Conservation (phyloP, 2,797 vertebrate species). For the Simalia tracyae region DNA sequence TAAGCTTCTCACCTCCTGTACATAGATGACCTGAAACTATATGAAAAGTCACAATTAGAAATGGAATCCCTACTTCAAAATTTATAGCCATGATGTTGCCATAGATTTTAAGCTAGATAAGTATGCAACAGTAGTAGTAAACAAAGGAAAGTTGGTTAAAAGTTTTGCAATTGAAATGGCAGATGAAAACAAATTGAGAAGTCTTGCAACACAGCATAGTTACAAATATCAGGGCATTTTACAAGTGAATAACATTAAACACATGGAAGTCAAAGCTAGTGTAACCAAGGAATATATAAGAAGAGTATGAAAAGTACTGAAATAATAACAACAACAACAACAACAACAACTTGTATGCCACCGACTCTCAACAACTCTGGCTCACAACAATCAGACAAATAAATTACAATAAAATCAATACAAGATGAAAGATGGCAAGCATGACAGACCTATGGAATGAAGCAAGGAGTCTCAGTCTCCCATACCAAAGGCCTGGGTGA, state of each 20-base stretch:
- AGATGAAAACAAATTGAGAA: neutral
- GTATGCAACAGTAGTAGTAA: neutral
- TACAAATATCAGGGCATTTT: neutral
- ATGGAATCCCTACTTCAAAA: neutral
- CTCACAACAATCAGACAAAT: neutral
- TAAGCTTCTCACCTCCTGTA: neutral
- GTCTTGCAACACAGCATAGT: neutral
- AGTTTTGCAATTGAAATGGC: neutral
- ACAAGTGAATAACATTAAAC: neutral
- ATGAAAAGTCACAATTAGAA: neutral
- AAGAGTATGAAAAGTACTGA: neutral
- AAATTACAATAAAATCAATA: neutral
- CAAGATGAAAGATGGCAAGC: neutral
- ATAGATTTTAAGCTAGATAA: neutral
- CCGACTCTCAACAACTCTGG: neutral
- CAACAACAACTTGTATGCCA: neutral
- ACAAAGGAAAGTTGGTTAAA: neutral
- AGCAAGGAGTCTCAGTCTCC: neutral
- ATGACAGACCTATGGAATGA: too few species aligned
- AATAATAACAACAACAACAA: neutral
- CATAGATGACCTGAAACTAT: neutral
- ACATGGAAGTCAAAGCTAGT: neutral
- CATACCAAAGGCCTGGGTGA: neutral
- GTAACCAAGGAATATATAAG: neutral
- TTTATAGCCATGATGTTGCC: neutral